Conservation (phyloP, 1,140 invertebrate genomes). For the Trachymyrmex cornetzi region DNA sequence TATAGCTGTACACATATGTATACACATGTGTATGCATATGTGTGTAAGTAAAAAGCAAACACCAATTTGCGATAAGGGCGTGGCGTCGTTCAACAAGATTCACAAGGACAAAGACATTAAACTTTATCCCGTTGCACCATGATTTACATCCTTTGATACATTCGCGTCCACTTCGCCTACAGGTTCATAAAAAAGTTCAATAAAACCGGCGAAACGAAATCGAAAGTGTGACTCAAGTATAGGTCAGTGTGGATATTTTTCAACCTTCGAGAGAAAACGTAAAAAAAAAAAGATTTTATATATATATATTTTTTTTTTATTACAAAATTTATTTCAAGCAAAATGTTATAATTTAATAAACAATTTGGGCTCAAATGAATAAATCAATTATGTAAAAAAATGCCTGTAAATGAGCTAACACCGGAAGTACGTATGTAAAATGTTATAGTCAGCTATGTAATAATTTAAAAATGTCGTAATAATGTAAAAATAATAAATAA, state of each 20-base stretch:
- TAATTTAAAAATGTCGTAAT: neutral
- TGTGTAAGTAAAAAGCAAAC: slow-evolving; percentile 32
- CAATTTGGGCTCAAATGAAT: too few species aligned
- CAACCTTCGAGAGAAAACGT: neutral
- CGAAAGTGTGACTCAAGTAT: slow-evolving; percentile 33
- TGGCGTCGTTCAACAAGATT: slow-evolving; percentile 63
- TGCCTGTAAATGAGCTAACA: too few species aligned
- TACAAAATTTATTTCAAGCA: neutral
- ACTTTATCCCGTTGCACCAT: slow-evolving; percentile 49
- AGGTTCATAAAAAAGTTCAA: slow-evolving; percentile 29
- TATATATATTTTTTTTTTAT: too few species aligned
- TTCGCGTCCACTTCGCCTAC: slow-evolving; percentile 45
- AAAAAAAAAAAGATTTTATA: neutral
- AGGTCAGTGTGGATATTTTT: neutral
- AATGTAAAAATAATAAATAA: too few species aligned
- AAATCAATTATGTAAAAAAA: too few species aligned
- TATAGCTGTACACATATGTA: too few species aligned
- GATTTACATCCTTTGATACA: slow-evolving; percentile 44
- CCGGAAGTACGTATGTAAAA: too few species aligned
- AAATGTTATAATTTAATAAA: neutral
- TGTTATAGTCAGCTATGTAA: neutral
- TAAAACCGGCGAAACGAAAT: neutral
- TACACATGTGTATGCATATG: too few species aligned
- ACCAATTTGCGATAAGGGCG: slow-evolving; percentile 60
- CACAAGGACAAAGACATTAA: slow-evolving; percentile 67